Conservation (phyloP, 2,888 invertebrate species). For the Cantharis lateralis region DNA sequence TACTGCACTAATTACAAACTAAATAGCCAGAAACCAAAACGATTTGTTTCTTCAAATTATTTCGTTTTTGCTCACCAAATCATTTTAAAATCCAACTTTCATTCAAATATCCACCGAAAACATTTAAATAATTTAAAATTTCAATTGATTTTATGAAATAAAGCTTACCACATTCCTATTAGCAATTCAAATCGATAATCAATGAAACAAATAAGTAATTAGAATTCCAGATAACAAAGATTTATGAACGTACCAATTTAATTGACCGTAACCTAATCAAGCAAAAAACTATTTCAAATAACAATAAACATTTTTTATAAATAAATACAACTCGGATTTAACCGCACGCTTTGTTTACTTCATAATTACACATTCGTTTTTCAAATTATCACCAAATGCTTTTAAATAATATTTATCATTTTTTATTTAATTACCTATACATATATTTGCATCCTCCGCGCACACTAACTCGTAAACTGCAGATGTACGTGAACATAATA, state of each 20-base stretch:
- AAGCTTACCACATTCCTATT: not conserved
- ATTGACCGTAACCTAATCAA: not conserved
- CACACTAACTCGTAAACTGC: too few species aligned
- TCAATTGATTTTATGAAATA: not conserved
- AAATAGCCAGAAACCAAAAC: constrained; percentile 9
- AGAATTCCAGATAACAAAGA: not conserved
- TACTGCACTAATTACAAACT: constrained; percentile 23
- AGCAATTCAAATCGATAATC: not conserved
- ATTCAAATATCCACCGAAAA: constrained; percentile 10
- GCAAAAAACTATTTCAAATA: not conserved
- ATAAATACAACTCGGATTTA: not conserved
- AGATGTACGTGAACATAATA: too few species aligned
- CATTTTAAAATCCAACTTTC: not conserved
- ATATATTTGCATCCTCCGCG: too few species aligned
- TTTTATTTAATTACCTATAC: too few species aligned
- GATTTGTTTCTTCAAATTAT: constrained; percentile 9
- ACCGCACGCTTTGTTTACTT: not conserved
- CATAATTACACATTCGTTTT: not conserved
- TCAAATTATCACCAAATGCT: too few species aligned
- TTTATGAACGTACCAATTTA: not conserved
- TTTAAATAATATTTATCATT: too few species aligned
- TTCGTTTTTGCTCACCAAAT: constrained; percentile 10
- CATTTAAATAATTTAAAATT: not conserved
- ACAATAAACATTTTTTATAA: not conserved
- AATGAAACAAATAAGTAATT: not conserved